Base-by-base conservation (phyloP, 2,797 vertebrate species). In the Dicrostonyx torquatus region DNA sequence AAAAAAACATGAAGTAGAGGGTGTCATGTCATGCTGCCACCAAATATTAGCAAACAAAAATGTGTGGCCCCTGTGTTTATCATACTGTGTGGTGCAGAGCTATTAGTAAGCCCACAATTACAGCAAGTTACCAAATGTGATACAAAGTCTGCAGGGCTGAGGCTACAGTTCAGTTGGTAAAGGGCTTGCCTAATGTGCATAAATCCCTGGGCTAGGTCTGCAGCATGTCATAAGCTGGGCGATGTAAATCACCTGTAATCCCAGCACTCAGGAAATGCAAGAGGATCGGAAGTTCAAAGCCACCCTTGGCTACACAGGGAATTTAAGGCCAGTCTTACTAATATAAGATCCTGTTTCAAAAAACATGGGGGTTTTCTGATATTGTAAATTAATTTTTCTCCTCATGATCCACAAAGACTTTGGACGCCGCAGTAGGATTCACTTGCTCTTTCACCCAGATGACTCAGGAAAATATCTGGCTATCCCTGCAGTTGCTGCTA, bases 21-120 rank as follows among this genome's bases (percentile, higher is more conserved):
- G 43, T 48, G 24, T 86, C 48, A 73, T 40, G 60, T n/a, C 9
- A 22, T 4, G 2, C 60, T 22, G 15, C 80, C 66, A 70, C 14
- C 94, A 90, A 87, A 48, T 85, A 84, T 92, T 45, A 20, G 55
- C 58, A 53, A 37, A 43, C n/a, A 85, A 90, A 95, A 90, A 22
- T 86, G n/a, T 12, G 55, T 90, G n/a, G 9, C 43, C 17, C 31
- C 83, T 66, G 85, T 70, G 20, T 89, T 92, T 89, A 15, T 75
- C 43, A 37, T 86, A 73, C 82, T 43, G 88, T 34, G 40, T 34
- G 87, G 37, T 55, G 20, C 24, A 73, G 22, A 77, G 31, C 58
- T 86, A 8, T 40, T 82, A 84, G 29, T 53, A 72, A 75, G 90
- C 88, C 26, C 18, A 45, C 90, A 88, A 75, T 78, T 48, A 82